A percentile compares a stretch with the other conserved stretches of the same genome.
phyloP scores from a whole-genome alignment of 2,888 invertebrate genomes.

The Pterobdella sp. region DNA sequence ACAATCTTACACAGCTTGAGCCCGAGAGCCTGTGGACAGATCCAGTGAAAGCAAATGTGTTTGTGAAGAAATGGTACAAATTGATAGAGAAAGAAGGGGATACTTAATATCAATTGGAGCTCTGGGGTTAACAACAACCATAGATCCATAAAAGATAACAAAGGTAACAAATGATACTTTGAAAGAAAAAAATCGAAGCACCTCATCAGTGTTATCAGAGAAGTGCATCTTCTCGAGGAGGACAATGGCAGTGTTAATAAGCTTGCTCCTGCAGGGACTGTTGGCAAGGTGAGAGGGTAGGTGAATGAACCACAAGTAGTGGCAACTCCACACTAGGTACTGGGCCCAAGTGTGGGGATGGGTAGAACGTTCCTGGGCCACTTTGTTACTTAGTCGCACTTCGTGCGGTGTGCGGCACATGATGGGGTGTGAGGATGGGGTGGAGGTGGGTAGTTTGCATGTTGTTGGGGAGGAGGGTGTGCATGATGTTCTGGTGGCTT shows the following conservation, averaged over 20 bases:
- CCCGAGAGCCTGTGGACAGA: too few species aligned
- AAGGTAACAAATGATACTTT: too few species aligned
- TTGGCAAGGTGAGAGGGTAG: slow-evolving; percentile 73
- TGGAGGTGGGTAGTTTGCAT: neutral
- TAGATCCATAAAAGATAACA: too few species aligned
- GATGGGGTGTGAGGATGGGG: slow-evolving; percentile 60
- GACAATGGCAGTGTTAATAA: slow-evolving; percentile 73
- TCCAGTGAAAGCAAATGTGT: too few species aligned
- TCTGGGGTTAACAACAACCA: too few species aligned
- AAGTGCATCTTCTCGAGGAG: slow-evolving; percentile 78
- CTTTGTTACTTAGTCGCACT: slow-evolving; percentile 78
- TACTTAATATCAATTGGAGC: too few species aligned
- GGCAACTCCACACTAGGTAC: slow-evolving; percentile 53
- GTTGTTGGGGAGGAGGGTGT: neutral
- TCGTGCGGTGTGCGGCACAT: slow-evolving; percentile 89
- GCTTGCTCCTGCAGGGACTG: slow-evolving; percentile 65
- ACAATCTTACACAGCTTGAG: too few species aligned
- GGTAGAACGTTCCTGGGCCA: slow-evolving; percentile 59
- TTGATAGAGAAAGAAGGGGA: too few species aligned
- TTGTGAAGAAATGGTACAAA: too few species aligned
- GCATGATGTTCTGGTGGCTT: neutral
- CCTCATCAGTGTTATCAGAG: too few species aligned
- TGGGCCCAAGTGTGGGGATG: slow-evolving; percentile 86
- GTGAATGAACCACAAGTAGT: slow-evolving; percentile 85
- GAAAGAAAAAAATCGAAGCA: too few species aligned